A percentile compares a stretch with the other conserved stretches of the same genome.
Conservation (phyloP, 2,113 vertebrate species). For the Petroica traversi region DNA sequence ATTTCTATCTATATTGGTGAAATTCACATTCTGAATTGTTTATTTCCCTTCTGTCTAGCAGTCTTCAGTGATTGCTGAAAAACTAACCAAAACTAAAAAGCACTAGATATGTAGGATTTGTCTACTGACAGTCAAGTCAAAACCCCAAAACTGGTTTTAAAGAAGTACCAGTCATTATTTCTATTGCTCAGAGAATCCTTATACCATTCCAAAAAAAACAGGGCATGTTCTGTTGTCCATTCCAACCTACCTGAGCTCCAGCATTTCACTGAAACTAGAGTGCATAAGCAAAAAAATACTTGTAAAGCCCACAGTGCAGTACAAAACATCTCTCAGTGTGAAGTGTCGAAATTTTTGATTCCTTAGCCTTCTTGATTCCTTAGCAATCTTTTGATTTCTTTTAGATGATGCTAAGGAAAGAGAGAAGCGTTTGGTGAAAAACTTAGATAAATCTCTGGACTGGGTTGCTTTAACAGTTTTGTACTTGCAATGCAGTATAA, state of each 20-base stretch:
- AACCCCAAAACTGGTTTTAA: background rate
- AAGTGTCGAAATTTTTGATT: background rate
- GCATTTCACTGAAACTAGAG: background rate
- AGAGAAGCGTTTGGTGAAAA: background rate
- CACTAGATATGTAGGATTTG: fast-evolving
- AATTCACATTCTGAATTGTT: background rate
- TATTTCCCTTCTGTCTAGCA: background rate
- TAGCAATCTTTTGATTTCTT: too few species aligned
- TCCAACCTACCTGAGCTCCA: background rate
- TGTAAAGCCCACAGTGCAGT: background rate
- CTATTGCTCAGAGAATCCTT: background rate
- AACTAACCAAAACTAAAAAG: background rate
- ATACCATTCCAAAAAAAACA: background rate
- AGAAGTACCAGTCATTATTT: background rate
- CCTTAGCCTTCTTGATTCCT: background rate
- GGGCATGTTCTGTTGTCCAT: background rate
- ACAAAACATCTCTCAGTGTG: background rate
- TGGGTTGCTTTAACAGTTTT: background rate
- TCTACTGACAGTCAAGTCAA: background rate
- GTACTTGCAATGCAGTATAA: background rate
- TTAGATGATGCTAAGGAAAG: background rate
- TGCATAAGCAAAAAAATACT: background rate
- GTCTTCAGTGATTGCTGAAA: background rate
- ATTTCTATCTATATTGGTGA: background rate
- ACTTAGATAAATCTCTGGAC: background rate